Evolutionary conservation across 1,140 invertebrate species (phyloP), one percentile per base, ranked within the genome.

Genomic region (Uloborus diversus): DNA sequence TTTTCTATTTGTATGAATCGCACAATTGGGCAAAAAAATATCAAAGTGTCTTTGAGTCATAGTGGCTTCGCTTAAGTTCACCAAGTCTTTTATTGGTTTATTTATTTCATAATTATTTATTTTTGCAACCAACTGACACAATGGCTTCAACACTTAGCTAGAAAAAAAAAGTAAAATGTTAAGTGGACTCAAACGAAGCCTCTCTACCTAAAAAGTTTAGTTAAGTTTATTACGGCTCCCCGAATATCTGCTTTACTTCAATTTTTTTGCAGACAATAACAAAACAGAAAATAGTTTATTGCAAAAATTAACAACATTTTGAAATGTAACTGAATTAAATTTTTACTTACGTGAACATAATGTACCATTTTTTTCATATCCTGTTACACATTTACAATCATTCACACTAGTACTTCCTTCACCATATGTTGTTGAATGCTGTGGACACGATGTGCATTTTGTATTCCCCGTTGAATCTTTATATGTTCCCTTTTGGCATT

Each of bases 401-500:
- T 32, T 25, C 5, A 33, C 30, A 17, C 5, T 30, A n/a, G 27
- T 62, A 13, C 30, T 62, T 62, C 59, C 3, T 33, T 27, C 30
- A 28, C 25, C 59, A 62, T 30, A 32, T 62, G 59, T 62, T 27
- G 59, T 62, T 13, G 59, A 62, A 62, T 62, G 11, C 5, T 4
- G 14, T 17, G 59, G 59, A 32, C 59, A 62, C 4, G 59, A 11
- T 13, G 25, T 33, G 30, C 59, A 62, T 13, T 17, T 27, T 5
- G 14, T 7, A 27, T 13, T n/a, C 4, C 59, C 20, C 13, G 27
- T 4, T 5, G 11, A 11, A n/a, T 11, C 11, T 25, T 62, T 62
- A 20, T 62, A 62, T 62, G 59, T 62, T 62, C 59, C 59, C 20
- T 30, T 62, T 7, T 20, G 59, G 25, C 59, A 62, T 13, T 13